Base-by-base conservation (phyloP, 2,888 invertebrate species). In the Nasonovia ribisnigri region DNA sequence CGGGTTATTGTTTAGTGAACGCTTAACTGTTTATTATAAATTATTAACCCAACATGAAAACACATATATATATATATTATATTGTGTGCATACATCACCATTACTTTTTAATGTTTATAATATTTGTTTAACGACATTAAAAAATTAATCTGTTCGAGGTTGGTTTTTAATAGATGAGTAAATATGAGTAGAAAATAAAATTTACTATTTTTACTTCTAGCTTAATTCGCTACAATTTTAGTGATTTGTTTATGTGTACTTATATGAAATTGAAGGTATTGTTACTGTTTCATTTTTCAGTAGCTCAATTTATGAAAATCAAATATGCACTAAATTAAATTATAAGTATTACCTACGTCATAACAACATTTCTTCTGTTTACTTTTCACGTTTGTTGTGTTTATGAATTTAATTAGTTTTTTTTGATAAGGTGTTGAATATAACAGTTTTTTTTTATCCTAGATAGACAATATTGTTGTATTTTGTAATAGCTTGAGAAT, bases 161-260 rank as follows among this genome's bases (percentile, higher is more conserved):
- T 54, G 77, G 51, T 91, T 91, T 54, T 51, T 84, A 84, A 91
- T 60, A 29, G 57, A 89, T 16, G 13, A 29, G 16, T 57, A 57
- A 43, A 43, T 77, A 77, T 29, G n/a, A 42, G n/a, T 43, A 60
- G 43, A 89, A 54, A 43, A 57, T 51, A 20, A 89, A 89, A 29
- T 29, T 29, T 60, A 43, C 89, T 89, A 43, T 89, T 89, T 89
- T 89, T 89, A 89, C 57, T 60, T 89, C 11, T 36, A 89, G 57
- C 43, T 87, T 87, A 43, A 43, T 57, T 88, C 13, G 16, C 29
- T 20, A 60, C 0, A 89, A 43, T 89, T 60, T 60, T n/a, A 89
- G 57, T 29, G 57, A 89, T 89, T 89, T 89, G 43, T 89, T 89
- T 89, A 60, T 89, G 3, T 16, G 57, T 60, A 60, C 6, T 46